These are phyloP conservation scores for Pseudobourletiella spinata DNA, from an alignment of 1,140 invertebrate species.

Conservation along the genomic window DNA sequence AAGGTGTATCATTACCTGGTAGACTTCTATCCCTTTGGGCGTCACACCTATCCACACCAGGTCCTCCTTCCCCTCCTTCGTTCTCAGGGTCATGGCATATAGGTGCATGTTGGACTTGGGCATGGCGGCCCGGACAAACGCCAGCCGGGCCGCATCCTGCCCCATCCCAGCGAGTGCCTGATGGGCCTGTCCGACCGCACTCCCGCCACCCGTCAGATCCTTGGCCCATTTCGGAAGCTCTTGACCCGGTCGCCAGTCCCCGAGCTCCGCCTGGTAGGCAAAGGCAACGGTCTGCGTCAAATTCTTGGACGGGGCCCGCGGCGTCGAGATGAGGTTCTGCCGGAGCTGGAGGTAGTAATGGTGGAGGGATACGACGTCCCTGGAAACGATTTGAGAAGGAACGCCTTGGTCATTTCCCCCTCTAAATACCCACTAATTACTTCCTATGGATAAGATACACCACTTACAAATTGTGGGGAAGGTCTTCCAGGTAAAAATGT, in stretches of 20 bases:
- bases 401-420: not conserved
- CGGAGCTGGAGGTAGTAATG: constrained; percentile 90
- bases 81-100: constrained; percentile 30
- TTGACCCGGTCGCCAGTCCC: constrained; percentile 50
- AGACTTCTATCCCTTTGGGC: constrained; percentile 26
- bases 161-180: constrained; percentile 22
- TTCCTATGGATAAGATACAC: constrained; percentile 8
- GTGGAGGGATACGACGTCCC: constrained; percentile 78
- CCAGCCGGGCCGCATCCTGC: constrained; percentile 26
- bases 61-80: constrained; percentile 33
- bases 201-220: constrained; percentile 1
- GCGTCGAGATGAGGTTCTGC: constrained; percentile 60
- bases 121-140: constrained; percentile 32
- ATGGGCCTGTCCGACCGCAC: constrained; percentile 20
- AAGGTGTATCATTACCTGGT: not conserved
- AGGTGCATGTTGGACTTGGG: constrained; percentile 34
- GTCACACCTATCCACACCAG: constrained; percentile 32
- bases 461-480: constrained; percentile 62
- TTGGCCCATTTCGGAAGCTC: constrained; percentile 27
- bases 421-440: not conserved
- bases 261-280: constrained; percentile 82
- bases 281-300: constrained; percentile 55
- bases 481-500: constrained; percentile 88
- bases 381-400: constrained; percentile 38
- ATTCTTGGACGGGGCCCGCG: constrained; percentile 44